Percentiles rank a stretch among this genome's conserved stretches.
phyloP scores from a whole-genome alignment of 2,113 vertebrate species.

The Rattus rattus region DNA sequence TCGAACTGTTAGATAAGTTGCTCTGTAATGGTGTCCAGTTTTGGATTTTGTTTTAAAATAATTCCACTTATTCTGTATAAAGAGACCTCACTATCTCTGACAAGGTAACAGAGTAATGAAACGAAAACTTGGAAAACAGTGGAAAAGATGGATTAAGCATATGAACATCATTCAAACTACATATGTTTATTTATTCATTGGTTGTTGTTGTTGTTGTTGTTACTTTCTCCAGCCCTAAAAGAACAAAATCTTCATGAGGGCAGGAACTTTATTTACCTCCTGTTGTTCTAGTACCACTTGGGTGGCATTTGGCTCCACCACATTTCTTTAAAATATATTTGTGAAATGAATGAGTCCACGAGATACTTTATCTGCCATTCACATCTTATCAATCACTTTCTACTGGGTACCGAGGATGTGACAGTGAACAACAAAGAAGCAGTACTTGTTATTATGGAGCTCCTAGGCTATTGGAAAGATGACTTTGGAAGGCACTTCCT shows the following conservation, averaged over 20 bases:
- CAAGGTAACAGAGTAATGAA: neutral
- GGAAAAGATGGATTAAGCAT: slow-evolving; percentile 13
- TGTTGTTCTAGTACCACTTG: neutral
- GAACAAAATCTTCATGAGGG: neutral
- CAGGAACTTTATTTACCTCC: neutral
- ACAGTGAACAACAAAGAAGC: neutral
- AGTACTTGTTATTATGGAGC: neutral
- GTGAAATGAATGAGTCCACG: neutral
- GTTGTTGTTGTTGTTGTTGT: neutral
- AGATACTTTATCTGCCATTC: neutral
- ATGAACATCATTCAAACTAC: neutral
- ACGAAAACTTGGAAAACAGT: slow-evolving; percentile 10
- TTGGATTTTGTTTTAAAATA: neutral
- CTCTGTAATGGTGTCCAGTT: neutral
- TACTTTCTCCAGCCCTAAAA: neutral
- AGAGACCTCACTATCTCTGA: neutral
- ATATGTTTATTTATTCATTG: neutral
- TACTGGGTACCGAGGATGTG: neutral
- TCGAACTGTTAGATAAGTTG: neutral
- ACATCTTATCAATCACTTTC: neutral
- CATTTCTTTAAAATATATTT: neutral
- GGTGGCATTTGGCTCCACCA: neutral
- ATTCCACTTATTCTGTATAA: neutral
- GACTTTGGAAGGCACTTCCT: neutral
- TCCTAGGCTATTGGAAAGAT: neutral